Evolutionary conservation across 2,113 vertebrate genomes (phyloP).

Genomic region (Forbesichthys papilliferus): DNA sequence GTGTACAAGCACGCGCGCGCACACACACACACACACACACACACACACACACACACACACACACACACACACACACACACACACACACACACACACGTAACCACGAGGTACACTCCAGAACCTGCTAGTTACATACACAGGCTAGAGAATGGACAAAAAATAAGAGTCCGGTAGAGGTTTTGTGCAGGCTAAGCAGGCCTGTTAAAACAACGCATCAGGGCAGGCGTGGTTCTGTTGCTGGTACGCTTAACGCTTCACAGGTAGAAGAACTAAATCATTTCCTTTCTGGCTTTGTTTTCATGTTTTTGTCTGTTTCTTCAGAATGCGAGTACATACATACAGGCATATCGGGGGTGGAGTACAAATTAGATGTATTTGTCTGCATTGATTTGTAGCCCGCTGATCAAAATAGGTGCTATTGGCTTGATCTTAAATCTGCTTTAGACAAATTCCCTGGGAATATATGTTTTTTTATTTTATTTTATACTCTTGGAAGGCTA

Average conservation of each 20-base stretch:
- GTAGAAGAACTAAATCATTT: slow-evolving; percentile 25
- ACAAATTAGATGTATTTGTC: slow-evolving; percentile 41
- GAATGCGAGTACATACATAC: background rate
- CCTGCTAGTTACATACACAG: slow-evolving; percentile 50
- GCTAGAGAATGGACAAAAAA: slow-evolving; percentile 37
- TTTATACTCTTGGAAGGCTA: slow-evolving; percentile 50
- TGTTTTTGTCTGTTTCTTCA: slow-evolving; percentile 11
- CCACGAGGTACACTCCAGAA: slow-evolving; percentile 59
- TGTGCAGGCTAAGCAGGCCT: slow-evolving; percentile 31
- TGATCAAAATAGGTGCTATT: slow-evolving; percentile 61
- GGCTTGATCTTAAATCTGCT: slow-evolving; percentile 63
- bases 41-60: background rate
- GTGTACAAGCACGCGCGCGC: slow-evolving; percentile 30
- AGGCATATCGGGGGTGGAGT: slow-evolving; percentile 32
- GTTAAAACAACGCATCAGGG: slow-evolving; percentile 39
- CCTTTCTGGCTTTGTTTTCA: slow-evolving; percentile 12
- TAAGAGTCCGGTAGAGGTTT: slow-evolving; percentile 61
- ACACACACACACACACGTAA: slow-evolving; percentile 52
- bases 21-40: slow-evolving; percentile 12
- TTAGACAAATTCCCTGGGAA: slow-evolving; percentile 33
- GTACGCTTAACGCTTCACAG: slow-evolving; percentile 58
- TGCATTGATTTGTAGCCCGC: slow-evolving; percentile 43
- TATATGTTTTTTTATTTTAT: slow-evolving; percentile 17
- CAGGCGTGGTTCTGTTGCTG: slow-evolving; percentile 44
- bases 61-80: slow-evolving; percentile 13